Percentiles rank a stretch among this genome's conserved stretches.
phyloP scores from a whole-genome alignment of 2,888 invertebrate species.

The Thereva nobilitata region DNA sequence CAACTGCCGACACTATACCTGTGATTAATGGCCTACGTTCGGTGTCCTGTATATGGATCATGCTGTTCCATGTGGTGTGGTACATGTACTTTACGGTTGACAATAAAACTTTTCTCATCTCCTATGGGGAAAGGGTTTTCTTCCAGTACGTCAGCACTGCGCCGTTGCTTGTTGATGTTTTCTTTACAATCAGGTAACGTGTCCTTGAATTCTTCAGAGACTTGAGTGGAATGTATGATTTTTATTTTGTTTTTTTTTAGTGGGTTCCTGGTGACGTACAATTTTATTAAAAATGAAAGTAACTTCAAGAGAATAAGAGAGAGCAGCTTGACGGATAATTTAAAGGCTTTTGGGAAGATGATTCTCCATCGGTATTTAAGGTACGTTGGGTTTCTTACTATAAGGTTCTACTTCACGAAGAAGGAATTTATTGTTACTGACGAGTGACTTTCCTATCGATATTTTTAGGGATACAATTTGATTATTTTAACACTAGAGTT shows the following conservation, averaged over 20 bases:
- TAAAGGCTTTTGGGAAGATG: conserved; percentile 51
- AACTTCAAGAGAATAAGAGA: conserved; percentile 50
- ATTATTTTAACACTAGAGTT: too few species aligned
- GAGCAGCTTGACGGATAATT: conserved; percentile 48
- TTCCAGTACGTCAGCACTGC: conserved; percentile 57
- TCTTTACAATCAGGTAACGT: conserved; percentile 56
- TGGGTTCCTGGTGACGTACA: conserved; percentile 55
- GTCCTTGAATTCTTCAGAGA: background rate
- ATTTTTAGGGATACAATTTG: too few species aligned
- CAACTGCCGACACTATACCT: conserved; percentile 50
- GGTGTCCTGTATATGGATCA: conserved; percentile 56
- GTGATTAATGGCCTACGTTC: conserved; percentile 57
- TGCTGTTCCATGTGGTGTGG: conserved; percentile 57
- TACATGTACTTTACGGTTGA: conserved; percentile 57
- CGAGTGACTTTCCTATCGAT: too few species aligned
- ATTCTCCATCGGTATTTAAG: conserved; percentile 54
- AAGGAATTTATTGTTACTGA: background rate
- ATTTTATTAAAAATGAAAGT: conserved; percentile 52
- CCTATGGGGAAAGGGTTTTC: conserved; percentile 53
- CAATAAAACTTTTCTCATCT: conserved; percentile 55
- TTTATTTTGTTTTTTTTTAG: conserved; percentile 44
- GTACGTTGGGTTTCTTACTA: conserved; percentile 40
- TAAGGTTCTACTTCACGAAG: background rate
- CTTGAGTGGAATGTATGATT: background rate
- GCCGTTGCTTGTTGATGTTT: conserved; percentile 56